Conservation (phyloP, 2,888 invertebrate genomes). For the Lasioglossum zephyrum region DNA sequence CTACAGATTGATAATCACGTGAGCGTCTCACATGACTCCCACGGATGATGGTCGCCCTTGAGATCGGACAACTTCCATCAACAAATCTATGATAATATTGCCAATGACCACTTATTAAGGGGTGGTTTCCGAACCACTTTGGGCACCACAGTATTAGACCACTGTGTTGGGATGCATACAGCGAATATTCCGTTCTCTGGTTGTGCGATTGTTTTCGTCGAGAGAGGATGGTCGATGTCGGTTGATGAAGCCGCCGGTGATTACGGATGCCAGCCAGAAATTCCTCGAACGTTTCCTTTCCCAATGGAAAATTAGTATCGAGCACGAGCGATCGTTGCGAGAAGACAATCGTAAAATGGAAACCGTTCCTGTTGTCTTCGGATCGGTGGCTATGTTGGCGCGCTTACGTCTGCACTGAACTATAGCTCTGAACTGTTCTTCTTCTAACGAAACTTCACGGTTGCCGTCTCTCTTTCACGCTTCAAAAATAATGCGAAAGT, state of each 20-base stretch:
- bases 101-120: not conserved
- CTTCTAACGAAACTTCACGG: not conserved
- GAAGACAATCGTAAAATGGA: not conserved
- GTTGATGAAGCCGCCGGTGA: not conserved
- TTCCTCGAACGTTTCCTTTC: not conserved
- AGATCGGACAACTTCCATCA: not conserved
- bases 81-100: not conserved
- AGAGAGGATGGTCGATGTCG: not conserved
- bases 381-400: not conserved
- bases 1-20: not conserved
- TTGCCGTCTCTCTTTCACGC: not conserved
- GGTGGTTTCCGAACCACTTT: too few relatives aligned
- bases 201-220: not conserved
- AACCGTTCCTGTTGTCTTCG: not conserved
- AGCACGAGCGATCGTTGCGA: not conserved
- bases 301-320: not conserved
- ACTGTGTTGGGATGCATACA: not conserved
- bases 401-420: not conserved
- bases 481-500: not conserved
- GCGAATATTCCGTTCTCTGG: not conserved
- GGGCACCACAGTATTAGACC: not conserved
- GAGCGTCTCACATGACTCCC: not conserved
- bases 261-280: not conserved
- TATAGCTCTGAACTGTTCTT: not conserved
- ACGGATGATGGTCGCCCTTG: not conserved